Evolutionary conservation across 1,140 invertebrate genomes (phyloP), one percentile per base, ranked within the genome.

Genomic region (Spodoptera frugiperda): DNA sequence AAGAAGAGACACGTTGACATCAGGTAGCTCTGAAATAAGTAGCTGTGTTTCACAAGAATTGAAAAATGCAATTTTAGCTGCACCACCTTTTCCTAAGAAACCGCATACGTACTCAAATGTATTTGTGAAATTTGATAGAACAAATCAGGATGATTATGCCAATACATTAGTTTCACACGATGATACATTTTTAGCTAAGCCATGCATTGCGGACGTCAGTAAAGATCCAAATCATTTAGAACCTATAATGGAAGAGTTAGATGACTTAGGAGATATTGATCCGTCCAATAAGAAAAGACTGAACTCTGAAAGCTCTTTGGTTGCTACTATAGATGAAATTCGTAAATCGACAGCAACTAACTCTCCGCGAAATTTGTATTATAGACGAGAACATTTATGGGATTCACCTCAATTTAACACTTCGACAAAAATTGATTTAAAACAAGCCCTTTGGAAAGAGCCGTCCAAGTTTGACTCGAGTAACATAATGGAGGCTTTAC

Each of bases 291-390:
- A 93, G 84, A 94, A 90, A 78, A 82, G 88, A 79, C 82, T 92
- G 21, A 93, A 94, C 81, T 95, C 95, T 1, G 94, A 95, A 68
- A 95, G 95, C 81, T 95, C 95, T 9, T 86, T 96, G 9, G 95
- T 96, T 2, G 95, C 95, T 4, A 96, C 95, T 2, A 96, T 96
- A 73, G 95, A 96, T 81, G 95, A 96, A 88, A 96, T 96, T n/a
- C 92, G 94, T 81, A 95, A 95, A 79, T 94, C 93, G 14, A 94
- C 95, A 2, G 92, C 93, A 3, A 95, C 95, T 17, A 95, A 95
- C 86, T 95, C 95, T 1, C 95, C 95, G 11, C 91, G 95, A 75
- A 95, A 95, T 79, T 88, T 95, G 63, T 95, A 95, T 84, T 95
- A 95, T 70, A 88, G 95, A 77, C 91, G 94, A 33, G 94, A 95